These are phyloP conservation scores for Poecilia wingei DNA, from an alignment of 2,797 vertebrate genomes.

Conservation along the genomic window DNA sequence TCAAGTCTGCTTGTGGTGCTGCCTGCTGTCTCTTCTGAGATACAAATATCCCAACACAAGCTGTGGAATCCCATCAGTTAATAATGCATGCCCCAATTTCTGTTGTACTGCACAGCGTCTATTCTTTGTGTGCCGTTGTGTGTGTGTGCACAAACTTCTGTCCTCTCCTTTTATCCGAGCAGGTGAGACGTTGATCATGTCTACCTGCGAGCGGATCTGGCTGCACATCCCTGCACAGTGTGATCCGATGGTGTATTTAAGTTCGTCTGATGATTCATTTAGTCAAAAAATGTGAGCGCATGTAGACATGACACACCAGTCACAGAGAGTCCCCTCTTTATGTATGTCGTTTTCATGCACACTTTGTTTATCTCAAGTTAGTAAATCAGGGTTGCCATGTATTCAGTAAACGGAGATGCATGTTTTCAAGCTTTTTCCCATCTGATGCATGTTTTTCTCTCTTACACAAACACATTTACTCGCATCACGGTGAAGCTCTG, in stretches of 20 bases:
- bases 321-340: slow-evolving; percentile 54
- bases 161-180: slow-evolving; percentile 23
- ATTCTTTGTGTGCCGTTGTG: slow-evolving; percentile 48
- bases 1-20: slow-evolving; percentile 31
- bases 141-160: not conserved
- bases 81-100: slow-evolving; percentile 75
- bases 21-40: slow-evolving; percentile 46
- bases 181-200: slow-evolving; percentile 42
- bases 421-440: slow-evolving; percentile 17
- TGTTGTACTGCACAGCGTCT: slow-evolving; percentile 40
- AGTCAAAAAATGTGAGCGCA: slow-evolving; percentile 44
- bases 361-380: slow-evolving; percentile 44
- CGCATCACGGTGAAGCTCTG: slow-evolving; percentile 41
- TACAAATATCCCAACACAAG: slow-evolving; percentile 51
- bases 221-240: slow-evolving; percentile 15
- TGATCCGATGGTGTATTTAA: slow-evolving; percentile 28
- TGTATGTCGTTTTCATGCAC: slow-evolving; percentile 42
- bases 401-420: slow-evolving; percentile 39
- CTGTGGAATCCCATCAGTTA: slow-evolving; percentile 57
- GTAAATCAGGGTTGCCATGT: slow-evolving; percentile 55
- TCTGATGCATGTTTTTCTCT: slow-evolving; percentile 24
- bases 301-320: slow-evolving; percentile 45
- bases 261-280: slow-evolving; percentile 57
- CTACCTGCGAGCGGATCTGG: slow-evolving; percentile 18
- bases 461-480: slow-evolving; percentile 4